Evolutionary conservation across 2,888 invertebrate species (phyloP).

Genomic region (Cremastinae sp.): DNA sequence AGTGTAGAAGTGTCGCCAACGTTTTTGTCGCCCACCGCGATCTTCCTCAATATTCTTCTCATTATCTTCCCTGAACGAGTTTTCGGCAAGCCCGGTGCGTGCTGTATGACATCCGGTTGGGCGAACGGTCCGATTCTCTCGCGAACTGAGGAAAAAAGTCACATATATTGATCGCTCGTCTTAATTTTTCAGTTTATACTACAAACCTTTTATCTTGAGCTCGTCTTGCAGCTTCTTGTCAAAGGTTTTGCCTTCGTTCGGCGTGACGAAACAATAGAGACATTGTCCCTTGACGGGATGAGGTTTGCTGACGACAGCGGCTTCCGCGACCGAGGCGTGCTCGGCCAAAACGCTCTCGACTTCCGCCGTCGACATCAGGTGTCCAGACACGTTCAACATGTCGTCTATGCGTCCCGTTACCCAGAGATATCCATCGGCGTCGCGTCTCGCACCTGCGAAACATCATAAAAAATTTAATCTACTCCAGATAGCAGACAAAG

Average conservation of each 20-base stretch:
- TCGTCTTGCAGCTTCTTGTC: constrained; percentile 87
- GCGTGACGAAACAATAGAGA: constrained; percentile 97
- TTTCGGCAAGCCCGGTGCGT: constrained; percentile 96
- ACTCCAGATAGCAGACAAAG: background rate
- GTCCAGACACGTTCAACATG: constrained; percentile 99
- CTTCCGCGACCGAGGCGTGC: constrained; percentile 92
- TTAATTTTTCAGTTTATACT: background rate
- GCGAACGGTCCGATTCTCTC: constrained; percentile 98
- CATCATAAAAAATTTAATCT: background rate
- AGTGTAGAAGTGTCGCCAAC: constrained; percentile 97
- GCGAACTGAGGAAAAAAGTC: constrained; percentile 84
- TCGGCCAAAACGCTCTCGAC: constrained; percentile 91
- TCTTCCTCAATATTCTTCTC: constrained; percentile 95
- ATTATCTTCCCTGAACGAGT: constrained; percentile 99
- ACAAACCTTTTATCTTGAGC: constrained; percentile 83
- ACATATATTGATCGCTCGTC: background rate
- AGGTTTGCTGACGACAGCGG: constrained; percentile 97
- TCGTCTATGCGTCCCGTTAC: constrained; percentile 98
- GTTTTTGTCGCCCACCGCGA: constrained; percentile 93
- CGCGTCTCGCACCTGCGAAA: constrained; percentile 90
- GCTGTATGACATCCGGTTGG: constrained; percentile 95
- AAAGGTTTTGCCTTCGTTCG: constrained; percentile 89
- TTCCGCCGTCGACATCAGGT: constrained; percentile 98
- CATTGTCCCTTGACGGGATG: constrained; percentile 98
- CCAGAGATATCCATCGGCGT: constrained; percentile 97